Evolutionary conservation across 2,888 invertebrate genomes (phyloP).

Genomic region (Rotaria magnacalcarata): DNA sequence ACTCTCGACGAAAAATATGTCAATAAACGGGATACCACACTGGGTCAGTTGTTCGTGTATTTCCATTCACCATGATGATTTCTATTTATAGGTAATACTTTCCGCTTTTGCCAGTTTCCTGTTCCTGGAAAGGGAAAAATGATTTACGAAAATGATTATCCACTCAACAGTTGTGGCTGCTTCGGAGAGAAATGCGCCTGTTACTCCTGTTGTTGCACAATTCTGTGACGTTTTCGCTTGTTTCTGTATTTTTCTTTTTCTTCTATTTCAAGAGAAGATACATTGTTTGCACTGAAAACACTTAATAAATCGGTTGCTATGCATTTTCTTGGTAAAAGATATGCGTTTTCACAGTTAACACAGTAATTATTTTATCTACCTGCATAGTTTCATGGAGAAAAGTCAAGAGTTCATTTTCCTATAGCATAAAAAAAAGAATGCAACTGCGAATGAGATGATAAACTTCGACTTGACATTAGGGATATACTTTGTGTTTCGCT

Average conservation of each 20-base stretch:
- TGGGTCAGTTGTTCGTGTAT: neutral
- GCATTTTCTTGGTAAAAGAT: no score
- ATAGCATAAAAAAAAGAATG: no score
- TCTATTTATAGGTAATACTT: neutral
- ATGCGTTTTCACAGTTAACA: no score
- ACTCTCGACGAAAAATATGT: neutral
- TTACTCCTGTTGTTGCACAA: neutral
- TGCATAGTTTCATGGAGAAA: no score
- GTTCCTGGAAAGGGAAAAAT: neutral
- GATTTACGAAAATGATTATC: neutral
- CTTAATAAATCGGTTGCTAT: no score
- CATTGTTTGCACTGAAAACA: no score
- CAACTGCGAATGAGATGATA: no score
- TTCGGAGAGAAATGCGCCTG: neutral
- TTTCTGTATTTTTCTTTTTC: neutral
- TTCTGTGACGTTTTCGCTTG: neutral
- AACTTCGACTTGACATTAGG: no score
- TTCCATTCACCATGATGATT: neutral
- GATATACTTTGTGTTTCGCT: no score
- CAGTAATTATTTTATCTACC: no score
- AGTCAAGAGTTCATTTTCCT: no score
- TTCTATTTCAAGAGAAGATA: no score
- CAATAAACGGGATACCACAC: neutral
- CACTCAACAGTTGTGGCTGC: neutral
- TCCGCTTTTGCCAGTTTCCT: neutral